Evolutionary conservation across 2,888 invertebrate species (phyloP), one percentile per base, ranked within the genome.

Genomic region (Thecocarcelia acutangulata): DNA sequence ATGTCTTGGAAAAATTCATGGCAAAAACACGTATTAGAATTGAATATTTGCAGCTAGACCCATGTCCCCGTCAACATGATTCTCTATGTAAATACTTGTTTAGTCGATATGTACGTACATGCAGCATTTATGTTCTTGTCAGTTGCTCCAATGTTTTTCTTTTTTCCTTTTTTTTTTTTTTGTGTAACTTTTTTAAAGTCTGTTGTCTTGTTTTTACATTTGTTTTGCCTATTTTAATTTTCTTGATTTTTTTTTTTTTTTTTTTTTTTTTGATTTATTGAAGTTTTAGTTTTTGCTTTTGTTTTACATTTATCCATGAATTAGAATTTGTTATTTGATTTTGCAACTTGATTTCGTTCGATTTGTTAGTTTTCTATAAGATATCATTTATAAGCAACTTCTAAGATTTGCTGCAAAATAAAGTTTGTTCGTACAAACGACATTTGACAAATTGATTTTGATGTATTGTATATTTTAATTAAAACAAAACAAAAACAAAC

Each of bases 61-160:
- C 68, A 68, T 61, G 59, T 52, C 68, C 64, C 15, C 44, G 52
- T 37, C 33, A 46, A 17, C 66, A 54, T 42, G 17, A 33, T 48
- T 40, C 37, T 13, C 74, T 66, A 17, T 24, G 24, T 72, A 11
- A 33, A 24, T 44, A 24, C 46, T 33, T 37, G 11, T 37, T 59
- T 52, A 24, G 46, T 9, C 64, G 19, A 17, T 40, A 24, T 46
- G 40, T 69, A 58, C 63, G 68, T 78, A 78, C 82, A 78, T 75
- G 82, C 74, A 78, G 78, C 82, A 75, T 74, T 82, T 82, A 82
- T 82, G 82, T 82, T 82, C 82, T 82, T 82, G 82, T 82, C 82
- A 82, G 75, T 82, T 82, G 78, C 75, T 78, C 70, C 42, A 70
- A 82, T 78, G 74, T 78, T 66, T 70, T 56, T 56, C 17, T 33